Conservation (phyloP, 2,888 invertebrate species). For the Chloroclystis v-ata region DNA sequence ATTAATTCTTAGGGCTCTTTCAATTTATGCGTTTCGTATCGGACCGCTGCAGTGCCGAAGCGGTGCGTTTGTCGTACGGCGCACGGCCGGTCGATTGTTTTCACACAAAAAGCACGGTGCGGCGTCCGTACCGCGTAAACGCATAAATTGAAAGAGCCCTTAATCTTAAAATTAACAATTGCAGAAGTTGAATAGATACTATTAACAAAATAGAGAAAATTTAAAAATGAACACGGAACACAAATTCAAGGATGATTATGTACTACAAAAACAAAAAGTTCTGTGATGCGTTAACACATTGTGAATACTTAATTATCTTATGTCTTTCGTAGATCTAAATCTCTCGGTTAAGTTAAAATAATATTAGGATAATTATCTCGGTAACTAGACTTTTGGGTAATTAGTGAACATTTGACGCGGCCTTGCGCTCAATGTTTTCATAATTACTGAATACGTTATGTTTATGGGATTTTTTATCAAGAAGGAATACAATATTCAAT, state of each 20-base stretch:
- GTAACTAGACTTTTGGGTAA: slow-evolving; percentile 25
- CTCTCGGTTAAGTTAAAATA: slow-evolving; percentile 25
- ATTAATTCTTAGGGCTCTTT: too few relatives aligned
- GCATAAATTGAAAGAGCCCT: too few relatives aligned
- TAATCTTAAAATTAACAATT: too few relatives aligned
- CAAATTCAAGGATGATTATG: background rate
- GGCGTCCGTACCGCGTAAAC: too few relatives aligned
- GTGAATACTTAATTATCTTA: slow-evolving; percentile 11
- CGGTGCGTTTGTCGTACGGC: too few relatives aligned
- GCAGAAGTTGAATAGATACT: too few relatives aligned
- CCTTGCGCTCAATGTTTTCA: slow-evolving; percentile 39
- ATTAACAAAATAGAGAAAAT: too few relatives aligned
- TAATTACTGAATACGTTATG: slow-evolving; percentile 31
- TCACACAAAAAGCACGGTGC: too few relatives aligned
- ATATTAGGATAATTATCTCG: slow-evolving; percentile 26
- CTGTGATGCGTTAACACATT: slow-evolving; percentile 28
- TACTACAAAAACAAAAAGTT: background rate
- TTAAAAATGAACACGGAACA: too few relatives aligned
- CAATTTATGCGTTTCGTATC: too few relatives aligned
- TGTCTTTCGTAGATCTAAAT: slow-evolving; percentile 27
- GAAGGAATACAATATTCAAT: slow-evolving; percentile 17
- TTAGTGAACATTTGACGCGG: slow-evolving; percentile 30
- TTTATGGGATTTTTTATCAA: slow-evolving; percentile 21
- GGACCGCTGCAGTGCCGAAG: too few relatives aligned
- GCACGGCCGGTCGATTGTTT: too few relatives aligned